Percentiles rank a stretch among this genome's conserved stretches.
Evolutionary conservation across 2,113 vertebrate species (phyloP).

Genomic region (Petaurus breviceps): DNA sequence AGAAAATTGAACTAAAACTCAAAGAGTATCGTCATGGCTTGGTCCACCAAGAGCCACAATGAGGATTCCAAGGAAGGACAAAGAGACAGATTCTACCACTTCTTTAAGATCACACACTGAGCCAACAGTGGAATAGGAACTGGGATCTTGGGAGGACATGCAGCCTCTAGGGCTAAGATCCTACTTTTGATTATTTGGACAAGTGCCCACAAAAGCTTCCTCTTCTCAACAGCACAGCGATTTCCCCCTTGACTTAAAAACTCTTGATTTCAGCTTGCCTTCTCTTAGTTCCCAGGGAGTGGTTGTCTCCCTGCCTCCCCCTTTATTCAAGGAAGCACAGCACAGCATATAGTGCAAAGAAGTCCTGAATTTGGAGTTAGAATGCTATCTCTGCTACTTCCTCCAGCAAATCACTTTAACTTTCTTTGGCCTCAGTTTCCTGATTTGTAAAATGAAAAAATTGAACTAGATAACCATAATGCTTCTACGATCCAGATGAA

Average conservation of each 20-base stretch:
- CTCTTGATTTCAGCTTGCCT: background rate
- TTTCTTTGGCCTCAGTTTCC: background rate
- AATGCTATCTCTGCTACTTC: background rate
- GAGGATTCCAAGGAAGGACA: background rate
- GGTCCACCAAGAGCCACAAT: background rate
- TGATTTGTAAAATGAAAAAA: background rate
- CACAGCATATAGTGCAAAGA: accelerated
- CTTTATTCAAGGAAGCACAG: background rate
- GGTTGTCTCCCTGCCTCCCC: background rate
- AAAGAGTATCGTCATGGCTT: background rate
- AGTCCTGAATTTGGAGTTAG: background rate
- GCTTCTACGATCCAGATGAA: background rate
- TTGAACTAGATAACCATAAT: background rate
- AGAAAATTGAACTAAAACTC: background rate
- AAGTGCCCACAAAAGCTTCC: background rate
- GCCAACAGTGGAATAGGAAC: background rate
- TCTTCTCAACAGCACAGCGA: background rate
- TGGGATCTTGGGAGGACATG: background rate
- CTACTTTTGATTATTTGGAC: background rate
- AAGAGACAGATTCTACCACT: background rate
- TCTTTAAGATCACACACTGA: background rate
- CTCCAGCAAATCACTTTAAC: background rate
- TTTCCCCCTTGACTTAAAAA: background rate
- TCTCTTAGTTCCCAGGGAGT: background rate
- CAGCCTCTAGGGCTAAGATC: background rate